These are phyloP conservation scores for Spodoptera picta DNA, from an alignment of 2,888 invertebrate species.

Conservation along the genomic window DNA sequence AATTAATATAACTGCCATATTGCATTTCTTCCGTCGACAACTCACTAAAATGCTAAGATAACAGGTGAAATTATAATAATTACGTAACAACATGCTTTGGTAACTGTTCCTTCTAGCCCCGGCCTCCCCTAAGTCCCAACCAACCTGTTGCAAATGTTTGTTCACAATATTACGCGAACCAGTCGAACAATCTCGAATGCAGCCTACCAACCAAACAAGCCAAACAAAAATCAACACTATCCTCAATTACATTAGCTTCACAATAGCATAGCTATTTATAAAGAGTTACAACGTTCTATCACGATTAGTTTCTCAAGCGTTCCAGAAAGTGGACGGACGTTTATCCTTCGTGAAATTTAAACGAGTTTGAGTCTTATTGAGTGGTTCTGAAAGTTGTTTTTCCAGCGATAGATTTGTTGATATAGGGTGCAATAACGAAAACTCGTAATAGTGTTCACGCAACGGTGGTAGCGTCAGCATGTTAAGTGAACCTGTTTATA, in stretches of 20 bases:
- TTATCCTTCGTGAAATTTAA: slow-evolving; percentile 1
- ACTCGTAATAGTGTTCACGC: slow-evolving; percentile 45
- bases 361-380: slow-evolving; percentile 26
- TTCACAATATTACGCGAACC: slow-evolving; percentile 72
- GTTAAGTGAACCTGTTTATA: slow-evolving; percentile 46
- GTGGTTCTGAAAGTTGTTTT: slow-evolving; percentile 1
- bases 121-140: slow-evolving; percentile 53
- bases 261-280: not conserved
- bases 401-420: slow-evolving; percentile 9
- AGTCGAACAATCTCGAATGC: slow-evolving; percentile 68
- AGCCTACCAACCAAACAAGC: slow-evolving; percentile 5
- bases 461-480: slow-evolving; percentile 58
- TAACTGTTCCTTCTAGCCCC: slow-evolving; percentile 41
- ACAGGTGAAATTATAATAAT: slow-evolving; percentile 35
- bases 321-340: slow-evolving; percentile 40
- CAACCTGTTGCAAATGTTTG: slow-evolving; percentile 77
- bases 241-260: fast-evolving
- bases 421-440: slow-evolving; percentile 48
- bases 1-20: slow-evolving; percentile 18
- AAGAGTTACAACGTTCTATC: slow-evolving; percentile 13
- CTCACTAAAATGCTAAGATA: slow-evolving; percentile 18
- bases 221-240: slow-evolving; percentile 8
- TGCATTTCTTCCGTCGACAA: slow-evolving; percentile 17
- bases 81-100: slow-evolving; percentile 12
- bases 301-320: slow-evolving; percentile 14